Percentiles rank a stretch among this genome's conserved stretches.
phyloP scores from a whole-genome alignment of 2,888 invertebrate genomes.

The Physocephala rufipes region DNA sequence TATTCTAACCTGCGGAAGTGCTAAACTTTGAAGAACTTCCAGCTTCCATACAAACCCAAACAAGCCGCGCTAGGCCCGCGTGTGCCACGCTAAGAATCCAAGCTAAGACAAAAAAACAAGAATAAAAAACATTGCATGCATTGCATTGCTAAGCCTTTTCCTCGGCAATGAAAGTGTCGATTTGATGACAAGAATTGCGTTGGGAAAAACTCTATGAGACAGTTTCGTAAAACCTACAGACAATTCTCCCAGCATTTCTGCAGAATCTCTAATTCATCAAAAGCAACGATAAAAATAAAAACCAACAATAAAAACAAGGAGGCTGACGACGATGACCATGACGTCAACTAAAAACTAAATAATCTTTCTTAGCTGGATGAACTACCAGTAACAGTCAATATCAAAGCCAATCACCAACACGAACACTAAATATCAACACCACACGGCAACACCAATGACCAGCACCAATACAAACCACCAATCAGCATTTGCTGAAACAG shows the following conservation, averaged over 20 bases:
- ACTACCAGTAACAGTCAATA: too few relatives aligned
- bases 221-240: background rate
- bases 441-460: too few relatives aligned
- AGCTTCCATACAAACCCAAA: too few relatives aligned
- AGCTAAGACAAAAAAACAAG: background rate
- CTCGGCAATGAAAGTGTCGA: conserved; percentile 10
- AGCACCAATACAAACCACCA: conserved; percentile 13
- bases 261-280: conserved; percentile 14
- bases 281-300: too few relatives aligned
- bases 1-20: too few relatives aligned
- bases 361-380: background rate
- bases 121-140: background rate
- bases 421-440: too few relatives aligned
- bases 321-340: background rate
- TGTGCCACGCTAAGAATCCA: too few relatives aligned
- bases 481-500: conserved; percentile 20
- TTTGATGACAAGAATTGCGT: background rate
- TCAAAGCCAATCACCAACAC: too few relatives aligned
- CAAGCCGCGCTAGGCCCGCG: too few relatives aligned
- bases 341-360: background rate
- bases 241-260: conserved; percentile 31
- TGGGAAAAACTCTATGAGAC: background rate
- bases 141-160: background rate
- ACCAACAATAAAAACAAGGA: conserved; percentile 1
- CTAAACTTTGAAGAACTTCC: too few relatives aligned